These are phyloP conservation scores for Drosophila yooni DNA, from an alignment of 2,888 invertebrate species.

Conservation along the genomic window DNA sequence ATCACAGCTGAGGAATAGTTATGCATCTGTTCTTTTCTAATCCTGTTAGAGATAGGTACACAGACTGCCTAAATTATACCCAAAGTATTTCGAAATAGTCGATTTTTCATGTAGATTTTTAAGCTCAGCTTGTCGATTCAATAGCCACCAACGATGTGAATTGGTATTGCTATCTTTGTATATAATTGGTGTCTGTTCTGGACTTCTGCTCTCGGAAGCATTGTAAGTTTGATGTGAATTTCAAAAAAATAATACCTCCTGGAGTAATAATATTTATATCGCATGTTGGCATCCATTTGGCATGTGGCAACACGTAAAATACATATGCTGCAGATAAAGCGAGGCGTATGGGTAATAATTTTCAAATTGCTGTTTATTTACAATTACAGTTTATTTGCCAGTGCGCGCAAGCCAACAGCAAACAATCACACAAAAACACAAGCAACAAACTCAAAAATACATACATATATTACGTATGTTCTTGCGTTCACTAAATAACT, in stretches of 20 bases:
- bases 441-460: constrained; percentile 1
- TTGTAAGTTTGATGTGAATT: not conserved
- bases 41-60: not conserved
- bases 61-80: not conserved
- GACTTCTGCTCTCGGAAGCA: not conserved
- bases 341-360: constrained; percentile 64
- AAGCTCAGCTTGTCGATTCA: not conserved
- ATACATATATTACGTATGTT: not conserved
- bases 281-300: constrained; percentile 51
- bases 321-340: constrained; percentile 67
- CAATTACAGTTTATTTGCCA: constrained; percentile 75
- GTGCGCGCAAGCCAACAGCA: constrained; percentile 5
- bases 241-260: constrained; percentile 28
- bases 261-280: constrained; percentile 57
- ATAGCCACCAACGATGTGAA: not conserved
- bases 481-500: not conserved
- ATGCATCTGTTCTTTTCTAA: not conserved
- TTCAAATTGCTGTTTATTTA: constrained; percentile 80
- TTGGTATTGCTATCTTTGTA: not conserved
- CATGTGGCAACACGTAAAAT: constrained; percentile 20
- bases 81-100: not conserved
- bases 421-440: constrained; percentile 16
- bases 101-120: not conserved
- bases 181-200: not conserved
- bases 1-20: not conserved